Evolutionary conservation across 1,140 invertebrate genomes (phyloP).

Genomic region (Drosophila guanche): DNA sequence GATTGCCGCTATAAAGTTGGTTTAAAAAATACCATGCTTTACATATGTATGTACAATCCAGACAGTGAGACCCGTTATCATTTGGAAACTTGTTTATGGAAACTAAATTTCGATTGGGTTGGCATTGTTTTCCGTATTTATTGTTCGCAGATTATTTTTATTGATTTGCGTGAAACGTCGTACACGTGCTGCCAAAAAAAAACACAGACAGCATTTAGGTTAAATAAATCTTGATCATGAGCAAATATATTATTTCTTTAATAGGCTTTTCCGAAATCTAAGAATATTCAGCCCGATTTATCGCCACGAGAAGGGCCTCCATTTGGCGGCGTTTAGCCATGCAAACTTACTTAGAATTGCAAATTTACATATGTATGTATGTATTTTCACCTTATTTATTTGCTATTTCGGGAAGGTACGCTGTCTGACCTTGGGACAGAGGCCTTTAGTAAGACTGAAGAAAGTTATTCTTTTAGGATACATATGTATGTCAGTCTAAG

Average conservation of each 20-base stretch:
- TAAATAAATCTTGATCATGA: background rate
- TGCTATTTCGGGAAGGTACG: background rate
- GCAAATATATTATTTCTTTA: constrained; percentile 6
- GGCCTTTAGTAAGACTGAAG: constrained; percentile 6
- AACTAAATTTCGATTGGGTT: constrained; percentile 22
- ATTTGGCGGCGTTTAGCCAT: constrained; percentile 18
- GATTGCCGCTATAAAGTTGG: constrained; percentile 5
- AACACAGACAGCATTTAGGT: background rate
- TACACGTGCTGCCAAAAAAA: constrained; percentile 28
- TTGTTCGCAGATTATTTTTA: constrained; percentile 6
- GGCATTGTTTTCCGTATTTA: constrained; percentile 15
- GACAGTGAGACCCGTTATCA: too few species aligned
- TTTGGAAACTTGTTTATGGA: constrained; percentile 24
- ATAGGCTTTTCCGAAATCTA: constrained; percentile 17
- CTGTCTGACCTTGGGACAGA: constrained; percentile 41
- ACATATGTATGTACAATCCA: too few species aligned
- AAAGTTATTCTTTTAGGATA: constrained; percentile 19
- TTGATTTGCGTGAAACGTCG: background rate
- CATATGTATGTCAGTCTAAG: constrained; percentile 41
- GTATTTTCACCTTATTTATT: too few species aligned
- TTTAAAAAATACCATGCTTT: background rate
- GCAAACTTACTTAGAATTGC: constrained; percentile 14
- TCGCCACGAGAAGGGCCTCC: background rate
- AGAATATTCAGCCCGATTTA: constrained; percentile 4
- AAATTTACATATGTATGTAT: too few species aligned